Conservation (phyloP, 2,113 vertebrate species). For the Toxotes jaculatrix region DNA sequence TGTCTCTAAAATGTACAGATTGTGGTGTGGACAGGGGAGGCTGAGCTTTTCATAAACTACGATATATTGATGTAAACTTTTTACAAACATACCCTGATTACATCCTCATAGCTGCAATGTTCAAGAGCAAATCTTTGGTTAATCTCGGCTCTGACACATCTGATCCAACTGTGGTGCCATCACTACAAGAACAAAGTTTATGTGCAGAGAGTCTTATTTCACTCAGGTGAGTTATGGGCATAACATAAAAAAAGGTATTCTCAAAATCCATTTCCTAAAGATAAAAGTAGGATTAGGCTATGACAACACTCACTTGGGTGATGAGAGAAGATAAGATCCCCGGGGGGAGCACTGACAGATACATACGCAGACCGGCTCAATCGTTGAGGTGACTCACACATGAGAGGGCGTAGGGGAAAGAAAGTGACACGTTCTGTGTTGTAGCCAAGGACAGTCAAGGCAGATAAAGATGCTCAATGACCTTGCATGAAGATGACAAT, state of each 20-base stretch:
- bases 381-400: constrained; percentile 40
- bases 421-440: constrained; percentile 10
- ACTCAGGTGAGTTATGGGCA: not conserved
- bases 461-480: constrained; percentile 12
- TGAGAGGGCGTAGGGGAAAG: not conserved
- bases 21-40: no score
- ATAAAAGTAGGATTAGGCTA: not conserved
- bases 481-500: not conserved
- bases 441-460: not conserved
- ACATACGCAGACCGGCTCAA: constrained; percentile 11
- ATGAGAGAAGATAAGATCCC: constrained; percentile 16
- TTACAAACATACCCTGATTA: not conserved
- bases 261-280: not conserved
- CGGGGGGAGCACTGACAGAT: not conserved
- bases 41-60: no score
- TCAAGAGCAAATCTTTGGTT: no score
- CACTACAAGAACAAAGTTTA: not conserved
- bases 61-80: not conserved
- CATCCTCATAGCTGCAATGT: not conserved
- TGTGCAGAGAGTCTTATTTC: not conserved
- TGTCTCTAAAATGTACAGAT: not conserved
- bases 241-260: not conserved
- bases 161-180: not conserved
- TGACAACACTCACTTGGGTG: constrained; percentile 11
- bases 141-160: no score